Conservation (phyloP, 2,113 vertebrate species). For the Eudyptes chrysolophus region DNA sequence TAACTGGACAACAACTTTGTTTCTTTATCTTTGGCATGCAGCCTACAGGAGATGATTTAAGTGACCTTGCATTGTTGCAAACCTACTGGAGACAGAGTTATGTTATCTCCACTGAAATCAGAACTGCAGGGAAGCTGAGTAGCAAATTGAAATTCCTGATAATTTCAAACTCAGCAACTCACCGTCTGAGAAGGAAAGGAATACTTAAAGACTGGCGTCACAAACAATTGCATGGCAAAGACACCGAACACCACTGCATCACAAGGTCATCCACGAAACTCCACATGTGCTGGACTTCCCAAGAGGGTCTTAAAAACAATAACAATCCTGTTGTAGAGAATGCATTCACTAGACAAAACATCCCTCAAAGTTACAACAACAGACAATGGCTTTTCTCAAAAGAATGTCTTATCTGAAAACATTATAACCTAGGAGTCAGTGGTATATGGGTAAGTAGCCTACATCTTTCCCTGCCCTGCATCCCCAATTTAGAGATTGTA, state of each 20-base stretch:
- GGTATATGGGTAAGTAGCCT: not conserved
- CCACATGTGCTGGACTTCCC: not conserved
- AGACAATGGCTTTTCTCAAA: not conserved
- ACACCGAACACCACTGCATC: not conserved
- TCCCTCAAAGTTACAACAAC: constrained; percentile 10
- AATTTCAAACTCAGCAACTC: constrained; percentile 55
- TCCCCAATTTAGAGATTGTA: not conserved
- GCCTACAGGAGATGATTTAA: constrained; percentile 61
- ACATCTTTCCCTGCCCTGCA: not conserved
- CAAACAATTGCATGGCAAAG: not conserved
- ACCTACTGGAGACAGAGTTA: constrained; percentile 42
- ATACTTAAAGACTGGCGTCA: constrained; percentile 36
- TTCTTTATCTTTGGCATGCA: constrained; percentile 54
- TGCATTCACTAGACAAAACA: constrained; percentile 16
- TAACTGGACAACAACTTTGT: constrained; percentile 25
- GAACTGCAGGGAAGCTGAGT: constrained; percentile 54
- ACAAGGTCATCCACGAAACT: not conserved
- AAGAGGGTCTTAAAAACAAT: not conserved
- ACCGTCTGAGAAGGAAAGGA: constrained; percentile 50
- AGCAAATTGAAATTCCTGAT: constrained; percentile 61
- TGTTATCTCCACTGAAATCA: constrained; percentile 60
- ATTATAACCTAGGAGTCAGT: not conserved
- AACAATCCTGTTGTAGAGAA: not conserved
- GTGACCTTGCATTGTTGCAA: constrained; percentile 65
- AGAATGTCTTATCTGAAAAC: not conserved